Conservation (phyloP, 2,888 invertebrate species). For the Pollenia amentaria region DNA sequence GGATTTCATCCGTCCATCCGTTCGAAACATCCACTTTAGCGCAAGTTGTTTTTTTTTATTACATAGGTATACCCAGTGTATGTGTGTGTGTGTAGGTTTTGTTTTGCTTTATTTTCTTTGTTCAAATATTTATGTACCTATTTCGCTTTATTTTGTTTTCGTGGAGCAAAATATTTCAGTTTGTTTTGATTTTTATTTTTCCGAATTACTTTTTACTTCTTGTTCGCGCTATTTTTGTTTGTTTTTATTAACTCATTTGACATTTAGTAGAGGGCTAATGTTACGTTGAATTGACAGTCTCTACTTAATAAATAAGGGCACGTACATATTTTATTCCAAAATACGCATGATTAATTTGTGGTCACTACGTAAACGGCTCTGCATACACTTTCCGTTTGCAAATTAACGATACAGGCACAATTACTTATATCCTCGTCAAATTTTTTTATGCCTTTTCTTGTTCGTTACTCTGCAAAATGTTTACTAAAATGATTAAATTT, state of each 20-base stretch:
- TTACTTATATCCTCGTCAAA: too few species aligned
- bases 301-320: slow-evolving; percentile 1
- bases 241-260: slow-evolving; percentile 15
- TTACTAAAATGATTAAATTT: too few species aligned
- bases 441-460: too few species aligned
- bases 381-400: too few species aligned
- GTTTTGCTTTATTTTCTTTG: slow-evolving; percentile 28
- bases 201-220: slow-evolving; percentile 7
- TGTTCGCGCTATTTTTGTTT: slow-evolving; percentile 1
- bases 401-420: too few species aligned
- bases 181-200: slow-evolving; percentile 64
- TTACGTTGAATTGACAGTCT: slow-evolving; percentile 26
- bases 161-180: slow-evolving; percentile 28
- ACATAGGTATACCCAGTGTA: neutral
- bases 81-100: slow-evolving; percentile 26
- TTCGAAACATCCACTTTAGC: slow-evolving; percentile 35
- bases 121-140: slow-evolving; percentile 13
- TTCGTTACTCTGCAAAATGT: too few species aligned
- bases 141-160: slow-evolving; percentile 23
- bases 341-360: too few species aligned
- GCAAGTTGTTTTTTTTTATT: slow-evolving; percentile 5
- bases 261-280: slow-evolving; percentile 22
- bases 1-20: slow-evolving; percentile 19
- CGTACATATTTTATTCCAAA: neutral
- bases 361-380: too few species aligned